phyloP scores from a whole-genome alignment of 2,797 vertebrate genomes.

The Benthosema pterotum region DNA sequence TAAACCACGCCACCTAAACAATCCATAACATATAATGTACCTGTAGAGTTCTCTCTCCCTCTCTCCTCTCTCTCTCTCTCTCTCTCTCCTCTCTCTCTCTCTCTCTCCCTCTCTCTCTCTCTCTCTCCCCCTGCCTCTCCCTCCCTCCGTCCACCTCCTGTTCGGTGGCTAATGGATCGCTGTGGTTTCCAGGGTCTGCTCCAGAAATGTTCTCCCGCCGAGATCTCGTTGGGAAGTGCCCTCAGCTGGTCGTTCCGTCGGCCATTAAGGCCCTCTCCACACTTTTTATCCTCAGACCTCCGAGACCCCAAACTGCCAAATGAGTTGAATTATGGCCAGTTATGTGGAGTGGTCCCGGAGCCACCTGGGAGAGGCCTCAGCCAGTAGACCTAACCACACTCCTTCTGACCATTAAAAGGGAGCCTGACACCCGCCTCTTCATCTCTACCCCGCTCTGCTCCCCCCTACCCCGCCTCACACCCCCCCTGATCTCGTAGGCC shows the following conservation, averaged over 20 bases:
- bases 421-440: conserved; percentile 81
- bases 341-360: conserved; percentile 80
- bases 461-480: conserved; percentile 25
- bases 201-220: conserved; percentile 75
- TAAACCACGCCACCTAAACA: conserved; percentile 2
- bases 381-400: conserved; percentile 81
- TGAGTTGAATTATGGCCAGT: conserved; percentile 85
- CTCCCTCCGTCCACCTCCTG: conserved; percentile 36
- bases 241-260: conserved; percentile 72
- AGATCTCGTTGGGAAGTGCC: conserved; percentile 76
- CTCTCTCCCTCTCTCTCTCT: neutral
- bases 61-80: neutral
- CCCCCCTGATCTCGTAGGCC: conserved; percentile 61
- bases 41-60: conserved; percentile 31
- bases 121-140: neutral
- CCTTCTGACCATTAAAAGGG: conserved; percentile 85
- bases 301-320: conserved; percentile 84
- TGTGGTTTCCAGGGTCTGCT: conserved; percentile 71
- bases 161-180: conserved; percentile 67
- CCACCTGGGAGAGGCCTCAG: conserved; percentile 79
- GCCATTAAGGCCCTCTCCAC: conserved; percentile 77
- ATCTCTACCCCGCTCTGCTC: conserved; percentile 78
- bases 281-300: conserved; percentile 82
- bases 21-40: conserved; percentile 13
- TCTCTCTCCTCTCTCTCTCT: neutral